Evolutionary conservation across 2,113 vertebrate species (phyloP), one percentile per base, ranked within the genome.

Genomic region (Columbina picui): DNA sequence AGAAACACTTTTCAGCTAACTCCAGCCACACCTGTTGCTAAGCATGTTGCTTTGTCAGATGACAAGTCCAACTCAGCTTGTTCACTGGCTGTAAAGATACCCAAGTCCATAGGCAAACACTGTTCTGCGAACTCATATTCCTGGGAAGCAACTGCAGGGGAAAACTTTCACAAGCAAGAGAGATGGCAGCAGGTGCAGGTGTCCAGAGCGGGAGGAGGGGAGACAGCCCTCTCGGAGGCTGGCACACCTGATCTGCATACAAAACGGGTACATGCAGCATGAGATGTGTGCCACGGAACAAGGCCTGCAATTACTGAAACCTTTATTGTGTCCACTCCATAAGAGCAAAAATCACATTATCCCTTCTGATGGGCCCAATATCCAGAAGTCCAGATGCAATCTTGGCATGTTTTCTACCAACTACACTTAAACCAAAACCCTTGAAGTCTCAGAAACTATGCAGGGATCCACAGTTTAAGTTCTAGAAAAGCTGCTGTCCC

Each of bases 31-130:
- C 8, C 60, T 70, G 36, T 19, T 69, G 22, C 27, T n/a, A 53
- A 34, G 52, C 20, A n/a, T 0, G 0, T 26, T 9, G 25, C 32
- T 73, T 60, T 76, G 50, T n/a, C 75, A 43, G 43, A 30, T 56
- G 39, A n/a, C 45, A 65, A 12, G 41, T 53, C 78, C 75, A 52
- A 11, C 50, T 89, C 53, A 4, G 36, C 23, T 69, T 80, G 34
- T 34, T 83, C 29, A 7, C 3, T 8, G 41, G 30, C 56, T 45
- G 74, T 50, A 55, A 93, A 69, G 39, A 84, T 32, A n/a, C 7
- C 29, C 36, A 75, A 53, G 34, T 59, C 43, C 53, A 83, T 56
- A 64, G 39, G 25, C 34, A 90, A 83, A 67, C 27, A 53, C 26
- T 52, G 19, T n/a, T 70, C 75, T 70, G 41, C 45, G 57, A 70